phyloP scores from a whole-genome alignment of 2,888 invertebrate genomes.

The Bedellia somnulentella region DNA sequence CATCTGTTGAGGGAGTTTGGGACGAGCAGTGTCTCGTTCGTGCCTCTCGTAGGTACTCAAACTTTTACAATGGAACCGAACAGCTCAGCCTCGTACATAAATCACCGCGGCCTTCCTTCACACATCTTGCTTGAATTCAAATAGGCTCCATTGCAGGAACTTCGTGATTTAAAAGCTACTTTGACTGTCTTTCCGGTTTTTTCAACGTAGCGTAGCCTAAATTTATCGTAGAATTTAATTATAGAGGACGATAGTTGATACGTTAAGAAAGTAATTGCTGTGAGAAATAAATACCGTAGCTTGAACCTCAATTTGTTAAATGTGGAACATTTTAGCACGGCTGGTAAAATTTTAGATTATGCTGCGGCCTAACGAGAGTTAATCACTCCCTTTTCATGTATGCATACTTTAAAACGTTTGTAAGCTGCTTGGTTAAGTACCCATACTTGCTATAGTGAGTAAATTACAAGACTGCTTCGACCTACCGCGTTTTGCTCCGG shows the following conservation, averaged over 20 bases:
- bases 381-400: slow-evolving; percentile 11
- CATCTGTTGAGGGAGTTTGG: too few relatives aligned
- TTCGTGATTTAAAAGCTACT: slow-evolving; percentile 36
- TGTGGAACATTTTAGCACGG: too few relatives aligned
- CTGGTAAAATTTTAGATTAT: slow-evolving; percentile 2
- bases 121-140: slow-evolving; percentile 48
- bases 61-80: slow-evolving; percentile 38
- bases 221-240: too few relatives aligned
- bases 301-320: too few relatives aligned
- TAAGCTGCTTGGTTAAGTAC: slow-evolving; percentile 15
- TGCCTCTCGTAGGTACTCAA: slow-evolving; percentile 39
- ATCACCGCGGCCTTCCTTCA: slow-evolving; percentile 42
- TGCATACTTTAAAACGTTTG: slow-evolving; percentile 13
- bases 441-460: slow-evolving; percentile 26
- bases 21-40: too few relatives aligned
- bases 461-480: slow-evolving; percentile 32
- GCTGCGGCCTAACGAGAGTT: slow-evolving; percentile 6
- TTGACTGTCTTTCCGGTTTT: too few relatives aligned
- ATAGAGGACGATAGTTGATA: too few relatives aligned
- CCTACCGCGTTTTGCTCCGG: too few relatives aligned
- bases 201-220: too few relatives aligned
- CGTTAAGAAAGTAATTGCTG: too few relatives aligned
- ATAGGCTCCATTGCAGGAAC: slow-evolving; percentile 39
- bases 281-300: too few relatives aligned
- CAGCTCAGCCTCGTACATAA: slow-evolving; percentile 36